Base-by-base conservation (phyloP, 2,113 vertebrate genomes). In the Seriola quinqueradiata region DNA sequence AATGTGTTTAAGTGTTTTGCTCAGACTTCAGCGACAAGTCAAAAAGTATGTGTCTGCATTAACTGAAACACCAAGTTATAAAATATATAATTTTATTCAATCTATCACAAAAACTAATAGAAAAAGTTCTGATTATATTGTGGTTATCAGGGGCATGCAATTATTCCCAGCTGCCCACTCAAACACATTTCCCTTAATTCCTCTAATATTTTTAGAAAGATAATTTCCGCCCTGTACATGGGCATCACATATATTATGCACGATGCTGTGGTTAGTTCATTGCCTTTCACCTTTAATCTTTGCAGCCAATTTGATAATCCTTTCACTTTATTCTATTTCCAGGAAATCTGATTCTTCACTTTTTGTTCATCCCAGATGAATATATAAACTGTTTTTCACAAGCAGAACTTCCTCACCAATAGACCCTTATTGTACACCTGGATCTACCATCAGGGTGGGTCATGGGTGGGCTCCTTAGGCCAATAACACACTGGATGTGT, bases 171-270 rank as follows among this genome's bases (percentile, higher is more conserved):
- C 70, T 60, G 40, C 44, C 74, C 78, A 79, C 65, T 92, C 58
- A 70, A 86, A 90, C 72, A 83, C 54, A 80, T 86, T 84, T 81
- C 77, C 72, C 59, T 75, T 87, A 71, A 40, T 77, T 79, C 75
- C 34, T 6, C 28, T 78, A 87, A 90, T 81, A 90, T 83, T 90
- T 88, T 87, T 92, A 90, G 89, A 88, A 92, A 90, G 82, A 83
- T 75, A 73, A 90, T 91, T 90, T 90, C 89, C 88, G 54, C 81
- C 50, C 79, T 67, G 73, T 54, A 68, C 72, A 72, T 48, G 84
- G 69, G n/a, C 64, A 65, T 82, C 87, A 77, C 89, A 93, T 90
- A 60, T 79, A 90, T 92, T 89, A 90, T 92, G 87, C 91, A 90
- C 9, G 44, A 50, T 71, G 73, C 63, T 3, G 40, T 23, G 64